Conservation (phyloP, 2,797 vertebrate genomes). For the Myotis pilosus region DNA sequence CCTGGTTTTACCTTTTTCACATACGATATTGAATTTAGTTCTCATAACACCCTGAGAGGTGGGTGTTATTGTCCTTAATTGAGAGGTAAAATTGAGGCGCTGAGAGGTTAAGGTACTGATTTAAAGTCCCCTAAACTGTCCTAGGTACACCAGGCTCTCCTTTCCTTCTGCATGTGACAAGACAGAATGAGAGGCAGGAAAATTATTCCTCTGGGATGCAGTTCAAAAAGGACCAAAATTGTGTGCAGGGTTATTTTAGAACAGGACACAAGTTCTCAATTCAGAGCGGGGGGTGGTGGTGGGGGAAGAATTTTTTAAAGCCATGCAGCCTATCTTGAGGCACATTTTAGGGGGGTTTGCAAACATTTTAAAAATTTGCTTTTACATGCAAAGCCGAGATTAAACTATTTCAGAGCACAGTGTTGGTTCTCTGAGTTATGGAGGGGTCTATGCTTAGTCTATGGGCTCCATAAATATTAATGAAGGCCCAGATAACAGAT, state of each 20-base stretch:
- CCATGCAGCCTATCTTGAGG: not conserved
- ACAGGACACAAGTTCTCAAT: not conserved
- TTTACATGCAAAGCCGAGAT: constrained; percentile 52
- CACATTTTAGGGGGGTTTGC: not conserved
- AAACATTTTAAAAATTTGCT: constrained; percentile 10
- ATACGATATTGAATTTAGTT: not conserved
- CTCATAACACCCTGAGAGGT: not conserved
- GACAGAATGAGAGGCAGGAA: not conserved
- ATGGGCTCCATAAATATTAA: constrained; percentile 47
- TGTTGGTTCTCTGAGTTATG: not conserved
- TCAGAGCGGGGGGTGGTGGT: not conserved
- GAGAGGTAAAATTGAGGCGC: not conserved
- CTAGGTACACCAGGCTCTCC: not conserved
- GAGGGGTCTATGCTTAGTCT: not conserved
- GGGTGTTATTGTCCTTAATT: not conserved
- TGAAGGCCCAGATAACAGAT: constrained; percentile 26
- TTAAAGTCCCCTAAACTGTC: not conserved
- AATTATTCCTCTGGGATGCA: not conserved
- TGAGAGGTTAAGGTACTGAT: not conserved
- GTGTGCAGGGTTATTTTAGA: not conserved
- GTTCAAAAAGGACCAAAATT: constrained; percentile 30
- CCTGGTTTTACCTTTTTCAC: not conserved
- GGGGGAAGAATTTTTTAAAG: not conserved
- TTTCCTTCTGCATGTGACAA: constrained; percentile 1
- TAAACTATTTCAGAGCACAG: constrained; percentile 9